Evolutionary conservation across 1,140 invertebrate species (phyloP).

Genomic region (Anoplolepis gracilipes): DNA sequence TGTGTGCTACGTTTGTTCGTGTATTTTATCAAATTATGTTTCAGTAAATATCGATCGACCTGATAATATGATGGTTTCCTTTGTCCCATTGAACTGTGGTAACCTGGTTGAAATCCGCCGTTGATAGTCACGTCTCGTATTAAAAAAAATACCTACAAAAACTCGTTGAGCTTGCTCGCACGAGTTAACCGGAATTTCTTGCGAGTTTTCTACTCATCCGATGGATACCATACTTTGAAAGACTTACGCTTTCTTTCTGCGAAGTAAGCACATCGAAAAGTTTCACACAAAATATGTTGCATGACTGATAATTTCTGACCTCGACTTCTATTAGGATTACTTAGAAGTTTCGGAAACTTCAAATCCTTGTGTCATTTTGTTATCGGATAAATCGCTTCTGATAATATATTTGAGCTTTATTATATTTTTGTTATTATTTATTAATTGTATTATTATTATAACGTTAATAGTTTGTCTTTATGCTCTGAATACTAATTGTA

Average conservation of each 20-base stretch:
- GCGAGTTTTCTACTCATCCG: constrained; percentile 44
- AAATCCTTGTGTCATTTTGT: not conserved
- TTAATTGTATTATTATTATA: no score
- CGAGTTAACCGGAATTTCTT: constrained; percentile 30
- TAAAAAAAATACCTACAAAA: constrained; percentile 67
- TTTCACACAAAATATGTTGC: constrained; percentile 23
- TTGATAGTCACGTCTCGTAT: not conserved
- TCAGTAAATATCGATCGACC: constrained; percentile 76
- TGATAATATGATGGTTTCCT: constrained; percentile 43
- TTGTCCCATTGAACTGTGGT: constrained; percentile 59
- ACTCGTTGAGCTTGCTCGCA: constrained; percentile 62
- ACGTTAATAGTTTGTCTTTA: no score
- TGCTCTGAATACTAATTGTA: no score
- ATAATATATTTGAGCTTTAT: constrained; percentile 20
- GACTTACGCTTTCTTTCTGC: not conserved
- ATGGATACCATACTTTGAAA: constrained; percentile 38
- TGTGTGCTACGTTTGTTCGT: constrained; percentile 65
- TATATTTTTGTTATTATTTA: no score
- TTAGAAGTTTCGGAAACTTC: not conserved
- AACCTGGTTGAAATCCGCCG: constrained; percentile 54
- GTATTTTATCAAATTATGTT: constrained; percentile 77
- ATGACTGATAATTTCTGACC: not conserved
- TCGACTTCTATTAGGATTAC: not conserved
- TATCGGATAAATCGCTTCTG: constrained; percentile 41
- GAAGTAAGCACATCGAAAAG: constrained; percentile 5